These are phyloP conservation scores for Thalassophryne amazonica DNA, from an alignment of 2,797 vertebrate species.

Conservation along the genomic window DNA sequence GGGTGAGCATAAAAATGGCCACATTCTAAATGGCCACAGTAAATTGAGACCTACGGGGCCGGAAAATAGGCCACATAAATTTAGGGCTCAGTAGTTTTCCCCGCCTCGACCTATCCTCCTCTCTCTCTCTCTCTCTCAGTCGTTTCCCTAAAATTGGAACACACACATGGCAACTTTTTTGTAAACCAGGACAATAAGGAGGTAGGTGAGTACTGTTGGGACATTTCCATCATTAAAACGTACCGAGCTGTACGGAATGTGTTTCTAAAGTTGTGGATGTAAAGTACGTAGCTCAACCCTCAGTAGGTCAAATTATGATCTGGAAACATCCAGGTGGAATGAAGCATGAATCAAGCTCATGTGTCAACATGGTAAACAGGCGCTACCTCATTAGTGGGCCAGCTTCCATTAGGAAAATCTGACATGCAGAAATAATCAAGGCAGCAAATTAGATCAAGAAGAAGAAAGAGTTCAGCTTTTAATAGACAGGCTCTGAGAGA, in stretches of 20 bases:
- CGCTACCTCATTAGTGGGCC: not conserved
- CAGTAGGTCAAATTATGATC: too few relatives aligned
- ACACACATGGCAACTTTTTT: conserved; percentile 57
- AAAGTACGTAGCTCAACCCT: too few relatives aligned
- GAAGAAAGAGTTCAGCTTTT: not conserved
- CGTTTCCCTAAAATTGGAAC: conserved; percentile 41
- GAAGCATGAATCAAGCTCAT: not conserved
- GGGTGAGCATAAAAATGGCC: conserved; percentile 62
- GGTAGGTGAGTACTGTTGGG: conserved; percentile 20
- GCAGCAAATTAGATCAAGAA: not conserved
- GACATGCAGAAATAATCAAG: not conserved
- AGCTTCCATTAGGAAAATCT: not conserved
- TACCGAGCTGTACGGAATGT: not conserved
- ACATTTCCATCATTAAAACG: not conserved
- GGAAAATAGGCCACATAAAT: conserved; percentile 79
- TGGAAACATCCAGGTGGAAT: not conserved
- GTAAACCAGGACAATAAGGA: conserved; percentile 67
- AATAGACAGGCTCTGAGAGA: not conserved
- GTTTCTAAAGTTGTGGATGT: not conserved
- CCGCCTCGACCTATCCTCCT: conserved; percentile 4
- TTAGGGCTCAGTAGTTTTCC: conserved; percentile 53
- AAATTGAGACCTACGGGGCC: conserved; percentile 69
- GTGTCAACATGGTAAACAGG: not conserved
- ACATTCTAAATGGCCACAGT: conserved; percentile 62
- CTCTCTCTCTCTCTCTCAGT: conserved; percentile 2